These are phyloP conservation scores for Sterrhoptilus dennistouni DNA, from an alignment of 2,113 vertebrate genomes.

Conservation along the genomic window DNA sequence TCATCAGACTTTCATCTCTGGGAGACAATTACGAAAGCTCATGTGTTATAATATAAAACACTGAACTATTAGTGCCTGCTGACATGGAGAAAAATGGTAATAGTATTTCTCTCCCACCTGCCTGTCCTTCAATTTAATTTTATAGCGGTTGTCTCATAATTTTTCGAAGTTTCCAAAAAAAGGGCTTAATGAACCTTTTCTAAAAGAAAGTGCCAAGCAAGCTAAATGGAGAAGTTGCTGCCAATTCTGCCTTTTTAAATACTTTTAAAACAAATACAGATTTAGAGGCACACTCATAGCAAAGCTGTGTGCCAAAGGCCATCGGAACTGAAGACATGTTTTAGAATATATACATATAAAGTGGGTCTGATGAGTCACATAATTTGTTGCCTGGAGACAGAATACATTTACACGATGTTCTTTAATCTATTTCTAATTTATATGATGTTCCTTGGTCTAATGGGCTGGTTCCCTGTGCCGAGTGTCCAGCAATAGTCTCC, in stretches of 20 bases:
- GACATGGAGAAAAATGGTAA: slow-evolving; percentile 32
- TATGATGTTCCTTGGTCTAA: neutral
- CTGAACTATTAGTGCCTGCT: slow-evolving; percentile 30
- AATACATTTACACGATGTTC: slow-evolving; percentile 6
- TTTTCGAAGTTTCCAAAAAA: slow-evolving; percentile 41
- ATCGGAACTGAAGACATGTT: neutral
- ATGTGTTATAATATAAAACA: neutral
- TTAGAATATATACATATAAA: neutral
- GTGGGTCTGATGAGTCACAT: neutral
- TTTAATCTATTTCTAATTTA: slow-evolving; percentile 46
- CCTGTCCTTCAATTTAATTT: slow-evolving; percentile 51
- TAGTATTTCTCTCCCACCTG: slow-evolving; percentile 38
- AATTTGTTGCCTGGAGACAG: neutral
- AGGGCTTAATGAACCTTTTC: slow-evolving; percentile 26
- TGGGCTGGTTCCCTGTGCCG: neutral
- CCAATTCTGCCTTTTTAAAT: slow-evolving; percentile 22
- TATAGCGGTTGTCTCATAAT: neutral
- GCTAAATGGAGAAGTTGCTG: neutral
- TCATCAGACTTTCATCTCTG: neutral
- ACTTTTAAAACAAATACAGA: slow-evolving; percentile 40
- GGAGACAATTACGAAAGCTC: slow-evolving; percentile 17
- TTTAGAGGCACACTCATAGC: neutral
- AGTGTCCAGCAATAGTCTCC: neutral
- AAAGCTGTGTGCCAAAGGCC: slow-evolving; percentile 12
- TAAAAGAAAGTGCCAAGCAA: slow-evolving; percentile 16